Evolutionary conservation across 2,888 invertebrate genomes (phyloP).

Genomic region (Zonitis immaculata): DNA sequence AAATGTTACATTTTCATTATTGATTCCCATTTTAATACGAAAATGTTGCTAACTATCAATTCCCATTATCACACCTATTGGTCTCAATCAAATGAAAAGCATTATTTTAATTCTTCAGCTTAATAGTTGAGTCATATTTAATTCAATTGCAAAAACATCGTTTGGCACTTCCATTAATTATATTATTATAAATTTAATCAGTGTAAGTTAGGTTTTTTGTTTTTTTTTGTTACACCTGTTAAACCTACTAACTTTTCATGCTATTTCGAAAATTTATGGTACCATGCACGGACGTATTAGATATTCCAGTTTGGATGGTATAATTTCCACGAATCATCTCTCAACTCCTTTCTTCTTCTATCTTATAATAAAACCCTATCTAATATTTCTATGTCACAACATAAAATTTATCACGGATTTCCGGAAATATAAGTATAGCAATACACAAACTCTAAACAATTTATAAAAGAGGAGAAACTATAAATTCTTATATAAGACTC

Average conservation of each 20-base stretch:
- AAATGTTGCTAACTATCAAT: too few species aligned
- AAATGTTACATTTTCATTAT: too few species aligned
- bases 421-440: slow-evolving; percentile 17
- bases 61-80: too few species aligned
- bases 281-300: slow-evolving; percentile 28
- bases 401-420: slow-evolving; percentile 22
- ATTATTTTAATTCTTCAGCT: too few species aligned
- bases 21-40: too few species aligned
- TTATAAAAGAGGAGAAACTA: neutral
- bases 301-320: slow-evolving; percentile 12
- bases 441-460: neutral
- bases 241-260: slow-evolving; percentile 22
- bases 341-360: slow-evolving; percentile 2
- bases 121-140: too few species aligned
- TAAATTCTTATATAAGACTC: neutral
- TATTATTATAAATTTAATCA: too few species aligned
- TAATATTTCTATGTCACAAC: slow-evolving; percentile 16
- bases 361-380: slow-evolving; percentile 17
- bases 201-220: too few species aligned
- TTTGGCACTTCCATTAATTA: too few species aligned
- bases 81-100: too few species aligned
- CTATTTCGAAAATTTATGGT: slow-evolving; percentile 27
- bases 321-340: slow-evolving; percentile 1
- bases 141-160: too few species aligned
- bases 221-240: too few species aligned